Evolutionary conservation across 2,113 vertebrate genomes (phyloP).

Genomic region (Raja brachyura): DNA sequence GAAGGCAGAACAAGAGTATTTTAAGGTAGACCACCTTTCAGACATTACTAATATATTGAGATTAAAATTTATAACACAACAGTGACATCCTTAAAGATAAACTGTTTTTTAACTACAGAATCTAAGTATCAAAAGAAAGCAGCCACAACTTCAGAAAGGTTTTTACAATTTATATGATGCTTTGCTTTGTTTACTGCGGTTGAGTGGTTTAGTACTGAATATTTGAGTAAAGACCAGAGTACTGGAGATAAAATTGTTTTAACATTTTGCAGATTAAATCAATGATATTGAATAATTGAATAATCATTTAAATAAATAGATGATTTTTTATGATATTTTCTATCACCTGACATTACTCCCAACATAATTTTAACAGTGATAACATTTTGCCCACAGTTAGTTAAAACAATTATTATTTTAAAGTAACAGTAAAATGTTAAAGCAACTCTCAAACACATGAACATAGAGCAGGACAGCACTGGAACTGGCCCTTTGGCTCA

Average conservation of each 20-base stretch:
- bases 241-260: neutral
- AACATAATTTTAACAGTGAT: neutral
- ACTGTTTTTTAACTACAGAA: neutral
- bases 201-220: neutral
- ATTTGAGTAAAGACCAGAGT: neutral
- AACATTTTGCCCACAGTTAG: neutral
- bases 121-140: neutral
- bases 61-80: neutral
- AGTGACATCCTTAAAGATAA: neutral
- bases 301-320: neutral
- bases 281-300: neutral
- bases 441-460: neutral
- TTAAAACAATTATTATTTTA: neutral
- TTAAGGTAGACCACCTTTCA: neutral
- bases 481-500: too few relatives aligned
- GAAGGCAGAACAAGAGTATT: neutral
- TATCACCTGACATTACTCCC: neutral
- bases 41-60: constrained; percentile 13
- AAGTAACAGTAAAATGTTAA: neutral
- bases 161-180: neutral
- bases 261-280: neutral
- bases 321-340: neutral
- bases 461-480: too few relatives aligned
- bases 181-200: neutral
- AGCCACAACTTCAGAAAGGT: neutral